Base-by-base conservation (phyloP, 2,888 invertebrate species). In the Taphrorychus bicolor region DNA sequence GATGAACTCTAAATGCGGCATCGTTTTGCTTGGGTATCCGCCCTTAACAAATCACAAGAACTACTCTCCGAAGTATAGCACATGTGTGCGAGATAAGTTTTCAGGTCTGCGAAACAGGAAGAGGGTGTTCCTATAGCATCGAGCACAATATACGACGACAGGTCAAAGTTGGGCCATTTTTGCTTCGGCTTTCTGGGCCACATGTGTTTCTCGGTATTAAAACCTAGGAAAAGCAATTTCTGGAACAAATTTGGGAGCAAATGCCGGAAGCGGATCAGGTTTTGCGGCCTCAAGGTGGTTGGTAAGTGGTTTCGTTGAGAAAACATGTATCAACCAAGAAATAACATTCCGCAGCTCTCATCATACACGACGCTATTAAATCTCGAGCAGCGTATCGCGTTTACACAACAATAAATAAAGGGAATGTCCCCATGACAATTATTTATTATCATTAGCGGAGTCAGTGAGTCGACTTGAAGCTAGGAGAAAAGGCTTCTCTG, bases 121-220 rank as follows among this genome's bases (percentile, higher is more conserved):
- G 63, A 68, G 68, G 68, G 68, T 68, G 68, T 68, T 63, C 57
- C 67, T 48, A 32, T 62, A 62, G 67, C 62, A 56, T 52, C 54
- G 49, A 58, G 21, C 61, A 67, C 62, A 67, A 67, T 61, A 67
- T 67, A 67, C 45, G 67, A 67, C 67, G 67, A 67, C 67, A 67
- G 67, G 67, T 67, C 67, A 67, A 62, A 67, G 67, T 67, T 45
- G 45, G 45, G 18, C 9, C 45, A 45, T 45, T 45, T 45, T 45
- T 45, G 45, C 45, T 16, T 45, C 18, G 52, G 58, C 62, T 59
- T 67, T 67, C 67, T 62, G 67, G 62, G 21, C 51, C 67, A 67
- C 56, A 57, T 62, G 61, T 61, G 61, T 52, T 57, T 41, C 49
- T 23, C 42, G 62, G 32, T 67, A 67, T 62, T 67, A 62, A 67